phyloP scores from a whole-genome alignment of 1,140 invertebrate species.

The Lordiphosa stackelbergi region DNA sequence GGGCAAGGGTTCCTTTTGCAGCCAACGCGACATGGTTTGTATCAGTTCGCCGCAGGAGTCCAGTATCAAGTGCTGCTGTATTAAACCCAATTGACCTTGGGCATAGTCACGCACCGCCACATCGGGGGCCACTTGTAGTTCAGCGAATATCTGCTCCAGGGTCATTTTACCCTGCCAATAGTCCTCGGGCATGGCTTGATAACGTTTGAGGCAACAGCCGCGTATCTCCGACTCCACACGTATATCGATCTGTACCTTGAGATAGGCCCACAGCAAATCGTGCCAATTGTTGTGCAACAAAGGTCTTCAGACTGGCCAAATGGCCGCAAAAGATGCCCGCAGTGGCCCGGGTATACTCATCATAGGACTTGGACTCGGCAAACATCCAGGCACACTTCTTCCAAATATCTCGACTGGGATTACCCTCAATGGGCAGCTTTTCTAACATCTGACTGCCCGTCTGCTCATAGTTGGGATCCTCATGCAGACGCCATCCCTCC shows the following conservation, averaged over 20 bases:
- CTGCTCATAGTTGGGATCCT: conserved; percentile 86
- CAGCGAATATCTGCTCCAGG: conserved; percentile 85
- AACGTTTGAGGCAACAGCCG: conserved; percentile 78
- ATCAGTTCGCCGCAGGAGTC: conserved; percentile 83
- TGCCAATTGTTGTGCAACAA: conserved; percentile 89
- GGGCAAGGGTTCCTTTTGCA: conserved; percentile 76
- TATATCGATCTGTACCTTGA: conserved; percentile 89
- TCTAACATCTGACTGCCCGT: conserved; percentile 56
- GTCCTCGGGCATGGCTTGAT: conserved; percentile 82
- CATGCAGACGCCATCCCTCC: conserved; percentile 91
- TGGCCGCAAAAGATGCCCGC: conserved; percentile 91
- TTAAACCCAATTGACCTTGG: conserved; percentile 81
- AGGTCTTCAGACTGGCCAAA: conserved; percentile 84
- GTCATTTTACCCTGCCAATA: conserved; percentile 88
- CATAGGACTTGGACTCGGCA: conserved; percentile 79
- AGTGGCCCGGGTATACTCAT: conserved; percentile 82
- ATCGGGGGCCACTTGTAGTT: conserved; percentile 80
- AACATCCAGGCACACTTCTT: conserved; percentile 89
- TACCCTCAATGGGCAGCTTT: conserved; percentile 86
- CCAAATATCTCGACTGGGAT: conserved; percentile 93
- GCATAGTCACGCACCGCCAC: conserved; percentile 79
- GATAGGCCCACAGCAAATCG: conserved; percentile 93
- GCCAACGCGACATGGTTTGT: conserved; percentile 79
- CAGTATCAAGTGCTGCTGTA: conserved; percentile 88
- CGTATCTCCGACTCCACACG: conserved; percentile 85